Conservation (phyloP, 2,888 invertebrate genomes). For the Chaitophorus viminalis region DNA sequence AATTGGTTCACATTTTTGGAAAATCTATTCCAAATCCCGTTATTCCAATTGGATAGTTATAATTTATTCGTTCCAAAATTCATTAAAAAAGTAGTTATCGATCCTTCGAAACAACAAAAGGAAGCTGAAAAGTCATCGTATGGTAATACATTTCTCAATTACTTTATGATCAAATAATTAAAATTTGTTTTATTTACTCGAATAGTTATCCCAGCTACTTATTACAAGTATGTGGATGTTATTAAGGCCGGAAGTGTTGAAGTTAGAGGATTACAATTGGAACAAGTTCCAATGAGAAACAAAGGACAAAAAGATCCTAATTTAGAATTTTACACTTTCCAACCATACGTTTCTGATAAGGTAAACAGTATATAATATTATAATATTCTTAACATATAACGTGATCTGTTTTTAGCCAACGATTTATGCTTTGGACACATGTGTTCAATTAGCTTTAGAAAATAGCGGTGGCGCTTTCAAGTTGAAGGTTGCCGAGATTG, state of each 20-base stretch:
- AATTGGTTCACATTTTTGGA: constrained; percentile 62
- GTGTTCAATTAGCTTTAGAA: constrained; percentile 62
- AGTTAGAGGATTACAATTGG: constrained; percentile 56
- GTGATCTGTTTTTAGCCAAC: constrained; percentile 24
- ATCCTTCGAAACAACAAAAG: constrained; percentile 44
- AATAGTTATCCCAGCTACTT: constrained; percentile 45
- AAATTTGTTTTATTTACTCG: neutral
- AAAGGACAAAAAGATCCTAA: constrained; percentile 71
- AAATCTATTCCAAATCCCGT: constrained; percentile 59
- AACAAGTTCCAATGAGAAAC: constrained; percentile 26
- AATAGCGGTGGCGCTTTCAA: constrained; percentile 60
- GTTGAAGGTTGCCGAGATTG: constrained; percentile 61
- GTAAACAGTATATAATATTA: constrained; percentile 48
- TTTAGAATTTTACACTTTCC: constrained; percentile 84
- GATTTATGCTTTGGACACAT: constrained; percentile 52
- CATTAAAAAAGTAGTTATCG: constrained; percentile 62
- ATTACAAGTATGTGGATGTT: constrained; percentile 57
- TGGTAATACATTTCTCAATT: neutral
- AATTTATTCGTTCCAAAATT: constrained; percentile 50
- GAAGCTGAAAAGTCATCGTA: neutral
- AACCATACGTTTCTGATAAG: constrained; percentile 75
- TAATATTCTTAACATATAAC: neutral
- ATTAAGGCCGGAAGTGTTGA: constrained; percentile 56
- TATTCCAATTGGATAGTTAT: constrained; percentile 50
- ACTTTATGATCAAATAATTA: neutral